Evolutionary conservation across 2,888 invertebrate species (phyloP).

Genomic region (Sussaba pulchella): DNA sequence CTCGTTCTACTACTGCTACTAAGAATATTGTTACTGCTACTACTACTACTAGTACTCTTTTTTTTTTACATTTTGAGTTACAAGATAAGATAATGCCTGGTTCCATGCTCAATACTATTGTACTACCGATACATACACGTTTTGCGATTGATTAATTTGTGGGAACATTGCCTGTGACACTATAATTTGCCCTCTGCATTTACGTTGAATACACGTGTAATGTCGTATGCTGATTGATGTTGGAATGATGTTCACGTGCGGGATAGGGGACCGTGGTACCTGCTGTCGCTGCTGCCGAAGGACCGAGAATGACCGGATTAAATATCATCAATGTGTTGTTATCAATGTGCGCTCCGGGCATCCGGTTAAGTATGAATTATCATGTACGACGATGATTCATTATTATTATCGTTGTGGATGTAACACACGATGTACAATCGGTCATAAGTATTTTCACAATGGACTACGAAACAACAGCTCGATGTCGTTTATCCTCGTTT

Average conservation of each 20-base stretch:
- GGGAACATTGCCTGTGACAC: slow-evolving; percentile 59
- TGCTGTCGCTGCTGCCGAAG: slow-evolving; percentile 46
- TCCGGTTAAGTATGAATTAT: slow-evolving; percentile 22
- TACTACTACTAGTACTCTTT: neutral
- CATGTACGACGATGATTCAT: slow-evolving; percentile 15
- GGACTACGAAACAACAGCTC: slow-evolving; percentile 8
- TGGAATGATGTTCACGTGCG: slow-evolving; percentile 64
- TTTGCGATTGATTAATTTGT: slow-evolving; percentile 55
- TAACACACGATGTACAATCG: slow-evolving; percentile 27
- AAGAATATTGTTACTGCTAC: neutral
- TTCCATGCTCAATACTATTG: slow-evolving; percentile 16
- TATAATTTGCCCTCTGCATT: slow-evolving; percentile 54
- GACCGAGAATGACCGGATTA: slow-evolving; percentile 37
- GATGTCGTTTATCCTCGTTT: slow-evolving; percentile 3
- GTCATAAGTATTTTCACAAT: slow-evolving; percentile 21
- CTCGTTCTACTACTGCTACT: slow-evolving; percentile 16
- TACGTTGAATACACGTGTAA: slow-evolving; percentile 61
- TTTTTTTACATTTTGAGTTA: slow-evolving; percentile 3
- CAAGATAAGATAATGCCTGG: slow-evolving; percentile 35
- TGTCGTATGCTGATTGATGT: slow-evolving; percentile 68
- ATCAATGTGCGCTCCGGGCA: slow-evolving; percentile 31
- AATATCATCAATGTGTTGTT: slow-evolving; percentile 14
- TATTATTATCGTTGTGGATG: slow-evolving; percentile 11
- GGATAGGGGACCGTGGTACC: slow-evolving; percentile 12
- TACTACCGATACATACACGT: slow-evolving; percentile 30